Conservation (phyloP, 2,888 invertebrate genomes). For the Drosophila yooni region DNA sequence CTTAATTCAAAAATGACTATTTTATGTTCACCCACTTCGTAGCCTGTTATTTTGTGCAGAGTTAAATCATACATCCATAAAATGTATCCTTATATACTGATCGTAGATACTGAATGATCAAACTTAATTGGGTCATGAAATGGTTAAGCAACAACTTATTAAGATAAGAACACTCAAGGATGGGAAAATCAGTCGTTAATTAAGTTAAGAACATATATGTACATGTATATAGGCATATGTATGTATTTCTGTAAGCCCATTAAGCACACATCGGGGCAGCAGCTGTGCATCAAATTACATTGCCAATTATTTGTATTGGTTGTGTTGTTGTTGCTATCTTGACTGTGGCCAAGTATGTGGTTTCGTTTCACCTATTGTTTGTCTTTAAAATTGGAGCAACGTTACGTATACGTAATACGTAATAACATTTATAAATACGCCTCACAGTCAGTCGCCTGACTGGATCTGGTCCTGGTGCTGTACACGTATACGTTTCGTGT, state of each 20-base stretch:
- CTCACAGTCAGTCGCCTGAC: constrained; percentile 59
- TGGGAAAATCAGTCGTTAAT: background rate
- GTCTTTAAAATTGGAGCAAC: constrained; percentile 68
- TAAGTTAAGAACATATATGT: background rate
- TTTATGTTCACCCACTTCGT: background rate
- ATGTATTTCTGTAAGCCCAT: background rate
- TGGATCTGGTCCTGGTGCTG: background rate
- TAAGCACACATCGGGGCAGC: background rate
- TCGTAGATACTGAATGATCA: background rate
- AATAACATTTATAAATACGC: constrained; percentile 81
- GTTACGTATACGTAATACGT: constrained; percentile 78
- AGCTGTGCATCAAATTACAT: constrained; percentile 15
- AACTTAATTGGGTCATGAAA: background rate
- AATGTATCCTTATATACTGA: background rate
- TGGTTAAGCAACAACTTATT: background rate
- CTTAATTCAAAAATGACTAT: background rate
- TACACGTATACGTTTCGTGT: background rate
- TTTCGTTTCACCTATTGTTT: constrained; percentile 51
- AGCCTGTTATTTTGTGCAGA: background rate
- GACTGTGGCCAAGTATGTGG: constrained; percentile 20
- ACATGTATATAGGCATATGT: background rate
- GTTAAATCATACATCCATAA: background rate
- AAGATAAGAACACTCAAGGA: background rate
- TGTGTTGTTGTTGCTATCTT: constrained; percentile 7
- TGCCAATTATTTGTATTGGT: constrained; percentile 47